Base-by-base conservation (phyloP, 2,888 invertebrate genomes). In the Phania funesta region DNA sequence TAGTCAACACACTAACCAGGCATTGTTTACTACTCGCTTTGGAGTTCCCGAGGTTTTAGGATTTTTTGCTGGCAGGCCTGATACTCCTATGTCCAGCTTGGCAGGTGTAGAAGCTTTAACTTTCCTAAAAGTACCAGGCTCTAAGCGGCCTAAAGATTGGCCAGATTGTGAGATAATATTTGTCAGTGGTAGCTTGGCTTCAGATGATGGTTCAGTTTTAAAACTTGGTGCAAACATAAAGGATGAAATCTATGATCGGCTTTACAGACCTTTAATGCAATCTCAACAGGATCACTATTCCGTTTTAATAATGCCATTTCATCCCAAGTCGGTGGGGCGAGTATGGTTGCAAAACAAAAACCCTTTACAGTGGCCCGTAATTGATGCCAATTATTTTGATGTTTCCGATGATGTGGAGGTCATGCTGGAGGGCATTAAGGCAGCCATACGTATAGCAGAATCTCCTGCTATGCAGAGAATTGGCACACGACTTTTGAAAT, bases 311-410 rank as follows among this genome's bases (percentile, higher is more conserved):
- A 94, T 95, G 91, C 89, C 95, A 9, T 92, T 95, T 62, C 93
- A 95, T 87, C 96, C 96, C 0, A 93, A 93, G 87, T 96, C 96
- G n/a, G 91, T 92, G 22, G 96, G 96, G 0, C 91, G 92, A 24
- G 84, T 96, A 0, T 92, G 92, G 86, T 90, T 98, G 8, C 93
- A 92, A 85, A 93, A 94, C 50, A 93, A 91, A n/a, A 93, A 97
- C 91, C 96, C 97, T 0, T 92, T 94, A 52, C 93, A 94, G 38
- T 93, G 94, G 85, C 97, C 97, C 0, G 90, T 93, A n/a, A 93
- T 98, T 85, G 94, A 95, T 85, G 95, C 96, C 0, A 96, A 97
- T 86, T 97, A 97, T 88, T 93, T 97, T 79, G 92, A 93, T 0
- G 93, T 95, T 87, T 93, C 93, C 78, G 88, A 93, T 26, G 93